A percentile compares a stretch with the other conserved stretches of the same genome.
These are phyloP conservation scores for Serripes groenlandicus DNA, from an alignment of 2,888 invertebrate species.

Conservation along the genomic window DNA sequence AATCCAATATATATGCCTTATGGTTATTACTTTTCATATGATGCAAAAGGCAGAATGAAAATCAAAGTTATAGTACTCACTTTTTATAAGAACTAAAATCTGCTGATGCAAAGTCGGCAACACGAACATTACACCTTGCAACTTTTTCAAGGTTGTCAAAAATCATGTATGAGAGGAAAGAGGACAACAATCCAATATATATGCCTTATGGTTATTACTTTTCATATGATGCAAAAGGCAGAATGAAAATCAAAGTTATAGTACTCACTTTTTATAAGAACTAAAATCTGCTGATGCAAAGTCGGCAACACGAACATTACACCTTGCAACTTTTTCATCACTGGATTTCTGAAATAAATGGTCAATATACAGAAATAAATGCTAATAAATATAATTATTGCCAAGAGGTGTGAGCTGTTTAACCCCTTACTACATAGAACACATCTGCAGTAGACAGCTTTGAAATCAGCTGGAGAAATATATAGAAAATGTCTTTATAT, in stretches of 20 bases:
- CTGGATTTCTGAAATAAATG: slow-evolving; percentile 67
- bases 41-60: neutral
- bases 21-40: neutral
- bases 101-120: slow-evolving; percentile 69
- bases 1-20: too few relatives aligned
- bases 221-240: neutral
- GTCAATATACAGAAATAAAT: too few relatives aligned
- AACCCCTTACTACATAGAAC: too few relatives aligned
- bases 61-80: slow-evolving; percentile 53
- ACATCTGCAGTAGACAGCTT: too few relatives aligned
- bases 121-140: slow-evolving; percentile 69
- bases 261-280: slow-evolving; percentile 72
- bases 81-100: slow-evolving; percentile 70
- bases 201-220: too few relatives aligned
- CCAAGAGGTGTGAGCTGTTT: too few relatives aligned
- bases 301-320: slow-evolving; percentile 71
- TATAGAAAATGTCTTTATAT: too few relatives aligned
- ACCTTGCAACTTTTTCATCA: slow-evolving; percentile 69
- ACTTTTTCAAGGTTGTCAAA: too few relatives aligned
- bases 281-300: slow-evolving; percentile 69
- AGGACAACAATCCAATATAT: too few relatives aligned
- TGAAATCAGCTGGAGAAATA: too few relatives aligned
- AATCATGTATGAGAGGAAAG: too few relatives aligned
- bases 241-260: neutral
- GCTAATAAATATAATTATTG: too few relatives aligned